phyloP scores from a whole-genome alignment of 2,888 invertebrate genomes.

The Perithous albicinctus region DNA sequence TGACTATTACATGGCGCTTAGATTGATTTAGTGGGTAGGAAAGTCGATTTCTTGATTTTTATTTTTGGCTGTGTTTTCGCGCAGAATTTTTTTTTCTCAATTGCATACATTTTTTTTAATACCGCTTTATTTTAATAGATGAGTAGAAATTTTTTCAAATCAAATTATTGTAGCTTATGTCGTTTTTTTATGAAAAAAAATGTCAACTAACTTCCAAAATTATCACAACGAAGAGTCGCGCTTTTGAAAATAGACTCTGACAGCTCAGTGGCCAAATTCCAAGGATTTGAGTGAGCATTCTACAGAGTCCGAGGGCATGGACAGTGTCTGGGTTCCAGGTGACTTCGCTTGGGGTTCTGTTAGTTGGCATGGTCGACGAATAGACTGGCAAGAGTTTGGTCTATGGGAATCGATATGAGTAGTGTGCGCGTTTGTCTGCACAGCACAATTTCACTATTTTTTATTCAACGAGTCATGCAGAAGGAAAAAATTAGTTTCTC shows the following conservation, averaged over 20 bases:
- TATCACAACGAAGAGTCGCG: conserved; percentile 14
- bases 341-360: conserved; percentile 23
- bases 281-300: conserved; percentile 12
- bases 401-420: not conserved
- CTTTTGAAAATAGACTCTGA: conserved; percentile 37
- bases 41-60: no score
- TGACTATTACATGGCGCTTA: no score
- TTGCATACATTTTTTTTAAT: no score
- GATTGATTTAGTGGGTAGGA: no score
- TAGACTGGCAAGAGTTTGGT: conserved; percentile 12
- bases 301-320: conserved; percentile 38
- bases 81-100: no score
- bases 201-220: conserved; percentile 11
- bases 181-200: not conserved
- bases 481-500: not conserved
- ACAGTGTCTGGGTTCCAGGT: conserved; percentile 37
- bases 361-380: conserved; percentile 39
- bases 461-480: not conserved
- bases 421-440: no score
- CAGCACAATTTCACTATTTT: not conserved
- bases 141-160: no score
- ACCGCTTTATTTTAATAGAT: no score
- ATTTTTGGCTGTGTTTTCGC: no score
- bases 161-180: not conserved
- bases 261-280: conserved; percentile 44